These are phyloP conservation scores for Agonopterix subpropinquella DNA, from an alignment of 2,888 invertebrate species.

Conservation along the genomic window DNA sequence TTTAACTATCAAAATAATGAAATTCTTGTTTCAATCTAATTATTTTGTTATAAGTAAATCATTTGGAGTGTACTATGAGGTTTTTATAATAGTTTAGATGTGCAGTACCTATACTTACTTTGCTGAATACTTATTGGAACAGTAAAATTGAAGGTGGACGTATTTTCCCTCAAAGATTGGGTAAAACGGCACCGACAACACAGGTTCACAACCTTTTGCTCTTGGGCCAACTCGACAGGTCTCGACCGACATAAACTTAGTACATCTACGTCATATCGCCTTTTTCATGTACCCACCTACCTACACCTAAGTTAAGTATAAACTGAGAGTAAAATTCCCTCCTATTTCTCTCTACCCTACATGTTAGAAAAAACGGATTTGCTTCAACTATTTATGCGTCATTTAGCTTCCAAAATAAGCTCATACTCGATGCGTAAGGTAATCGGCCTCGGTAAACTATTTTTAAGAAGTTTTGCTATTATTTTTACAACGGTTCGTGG, in stretches of 20 bases:
- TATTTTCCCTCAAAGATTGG: conserved; percentile 7
- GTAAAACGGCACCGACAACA: conserved; percentile 30
- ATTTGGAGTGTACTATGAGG: too few relatives aligned
- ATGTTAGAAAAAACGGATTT: too few relatives aligned
- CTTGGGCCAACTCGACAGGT: conserved; percentile 51
- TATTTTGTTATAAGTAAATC: too few relatives aligned
- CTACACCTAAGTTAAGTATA: background rate
- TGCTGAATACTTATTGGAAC: too few relatives aligned
- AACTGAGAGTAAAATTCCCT: background rate
- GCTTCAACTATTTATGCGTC: background rate
- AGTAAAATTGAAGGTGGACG: too few relatives aligned
- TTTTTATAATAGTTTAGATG: too few relatives aligned
- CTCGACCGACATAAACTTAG: conserved; percentile 37
- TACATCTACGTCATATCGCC: conserved; percentile 37
- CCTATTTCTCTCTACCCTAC: too few relatives aligned
- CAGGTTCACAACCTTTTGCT: conserved; percentile 55
- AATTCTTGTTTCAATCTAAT: too few relatives aligned
- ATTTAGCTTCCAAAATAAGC: conserved; percentile 9
- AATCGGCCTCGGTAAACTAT: conserved; percentile 31
- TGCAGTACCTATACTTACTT: too few relatives aligned
- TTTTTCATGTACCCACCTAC: conserved; percentile 19
- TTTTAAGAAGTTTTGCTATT: conserved; percentile 28
- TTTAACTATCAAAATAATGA: too few relatives aligned
- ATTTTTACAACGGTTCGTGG: conserved; percentile 29
- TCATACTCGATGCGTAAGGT: conserved; percentile 26